These are phyloP conservation scores for Percina caprodes DNA, from an alignment of 2,113 vertebrate species.

Conservation along the genomic window DNA sequence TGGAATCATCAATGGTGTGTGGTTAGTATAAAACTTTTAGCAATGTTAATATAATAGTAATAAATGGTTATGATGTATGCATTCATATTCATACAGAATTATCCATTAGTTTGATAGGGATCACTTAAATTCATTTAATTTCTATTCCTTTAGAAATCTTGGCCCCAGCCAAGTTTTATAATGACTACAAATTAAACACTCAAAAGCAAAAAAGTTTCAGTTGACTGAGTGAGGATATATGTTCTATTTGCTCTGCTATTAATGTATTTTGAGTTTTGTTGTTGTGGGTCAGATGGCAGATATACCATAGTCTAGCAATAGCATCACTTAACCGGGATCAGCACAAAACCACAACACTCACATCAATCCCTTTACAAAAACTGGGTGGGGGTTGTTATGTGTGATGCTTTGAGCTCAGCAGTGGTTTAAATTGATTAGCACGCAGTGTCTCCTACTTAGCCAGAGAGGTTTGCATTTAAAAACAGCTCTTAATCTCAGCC, in stretches of 20 bases:
- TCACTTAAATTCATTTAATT: constrained; percentile 5
- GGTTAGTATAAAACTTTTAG: constrained; percentile 52
- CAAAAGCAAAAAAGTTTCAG: not conserved
- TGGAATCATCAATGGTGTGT: constrained; percentile 37
- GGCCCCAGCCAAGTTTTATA: not conserved
- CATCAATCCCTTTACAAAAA: constrained; percentile 31
- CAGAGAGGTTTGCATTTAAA: constrained; percentile 58
- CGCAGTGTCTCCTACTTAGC: constrained; percentile 50
- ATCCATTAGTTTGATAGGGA: constrained; percentile 25
- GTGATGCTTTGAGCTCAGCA: constrained; percentile 42
- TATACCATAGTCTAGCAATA: constrained; percentile 37
- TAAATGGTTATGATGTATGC: constrained; percentile 29
- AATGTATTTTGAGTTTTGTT: constrained; percentile 9
- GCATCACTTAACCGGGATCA: constrained; percentile 57
- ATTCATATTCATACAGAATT: constrained; percentile 28
- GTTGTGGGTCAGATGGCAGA: constrained; percentile 27
- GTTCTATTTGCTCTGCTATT: not conserved
- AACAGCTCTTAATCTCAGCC: constrained; percentile 74
- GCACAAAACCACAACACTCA: constrained; percentile 22
- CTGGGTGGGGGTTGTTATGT: constrained; percentile 22
- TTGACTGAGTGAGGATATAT: not conserved
- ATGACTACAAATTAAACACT: not conserved
- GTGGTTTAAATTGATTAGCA: constrained; percentile 68
- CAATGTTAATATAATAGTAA: constrained; percentile 54
- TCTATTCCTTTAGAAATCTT: not conserved